Evolutionary conservation across 2,888 invertebrate species (phyloP).

Genomic region (Drosophila eohydei): DNA sequence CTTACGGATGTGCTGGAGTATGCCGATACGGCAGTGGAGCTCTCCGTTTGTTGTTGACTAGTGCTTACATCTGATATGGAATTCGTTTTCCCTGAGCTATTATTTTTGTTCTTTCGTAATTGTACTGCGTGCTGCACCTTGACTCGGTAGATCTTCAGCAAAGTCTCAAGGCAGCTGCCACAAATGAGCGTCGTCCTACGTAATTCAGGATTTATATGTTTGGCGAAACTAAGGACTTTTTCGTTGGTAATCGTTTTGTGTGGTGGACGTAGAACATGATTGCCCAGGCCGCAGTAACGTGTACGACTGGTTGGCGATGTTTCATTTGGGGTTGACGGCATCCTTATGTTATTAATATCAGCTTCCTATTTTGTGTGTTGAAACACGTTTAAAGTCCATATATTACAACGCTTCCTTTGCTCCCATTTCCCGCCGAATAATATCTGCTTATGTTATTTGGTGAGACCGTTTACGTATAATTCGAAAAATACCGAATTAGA

Average conservation of each 20-base stretch:
- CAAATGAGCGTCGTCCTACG: slow-evolving; percentile 49
- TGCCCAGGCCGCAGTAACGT: slow-evolving; percentile 49
- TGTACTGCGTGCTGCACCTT: slow-evolving; percentile 45
- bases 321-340: slow-evolving; percentile 17
- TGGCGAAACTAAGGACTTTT: slow-evolving; percentile 44
- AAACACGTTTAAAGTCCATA: not conserved
- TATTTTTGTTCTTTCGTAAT: not conserved
- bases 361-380: slow-evolving; percentile 5
- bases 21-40: not conserved
- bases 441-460: slow-evolving; percentile 1
- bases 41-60: slow-evolving; percentile 21
- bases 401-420: not conserved
- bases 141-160: slow-evolving; percentile 35
- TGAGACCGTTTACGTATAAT: not conserved
- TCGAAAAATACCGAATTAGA: not conserved
- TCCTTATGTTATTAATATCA: not conserved
- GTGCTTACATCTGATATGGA: slow-evolving; percentile 58
- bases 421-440: slow-evolving; percentile 37
- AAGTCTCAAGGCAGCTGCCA: slow-evolving; percentile 37
- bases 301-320: not conserved
- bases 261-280: slow-evolving; percentile 30
- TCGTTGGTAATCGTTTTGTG: slow-evolving; percentile 38
- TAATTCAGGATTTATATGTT: slow-evolving; percentile 45
- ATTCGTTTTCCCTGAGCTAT: not conserved
- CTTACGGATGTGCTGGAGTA: not conserved